Conservation (phyloP, 2,888 invertebrate species). For the Zaprionus lineosus region DNA sequence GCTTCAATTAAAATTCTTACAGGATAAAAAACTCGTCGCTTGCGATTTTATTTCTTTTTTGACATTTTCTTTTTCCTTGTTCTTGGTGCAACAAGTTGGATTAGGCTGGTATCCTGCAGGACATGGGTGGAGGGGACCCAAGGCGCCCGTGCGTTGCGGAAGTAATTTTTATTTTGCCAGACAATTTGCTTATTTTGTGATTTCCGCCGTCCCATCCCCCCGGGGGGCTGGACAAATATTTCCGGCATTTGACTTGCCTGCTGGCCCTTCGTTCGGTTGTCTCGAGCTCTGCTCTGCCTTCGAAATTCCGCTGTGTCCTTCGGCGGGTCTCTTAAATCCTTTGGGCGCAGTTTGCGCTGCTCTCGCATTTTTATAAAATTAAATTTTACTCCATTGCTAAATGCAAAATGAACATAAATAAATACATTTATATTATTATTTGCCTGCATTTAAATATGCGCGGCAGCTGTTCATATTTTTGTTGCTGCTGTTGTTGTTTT, state of each 20-base stretch:
- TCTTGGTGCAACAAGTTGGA: constrained; percentile 56
- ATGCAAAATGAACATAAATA: constrained; percentile 39
- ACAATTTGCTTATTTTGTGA: constrained; percentile 83
- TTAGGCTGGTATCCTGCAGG: constrained; percentile 32
- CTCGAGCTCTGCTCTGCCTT: constrained; percentile 12
- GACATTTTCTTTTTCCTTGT: background rate
- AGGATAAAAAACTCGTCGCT: constrained; percentile 1
- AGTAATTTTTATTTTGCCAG: constrained; percentile 83
- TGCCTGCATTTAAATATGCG: no score
- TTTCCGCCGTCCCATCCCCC: constrained; percentile 78
- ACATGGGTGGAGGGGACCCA: constrained; percentile 34
- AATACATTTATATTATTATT: constrained; percentile 10
- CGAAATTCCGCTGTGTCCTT: constrained; percentile 1
- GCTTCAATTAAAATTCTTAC: no score
- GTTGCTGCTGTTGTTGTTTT: background rate
- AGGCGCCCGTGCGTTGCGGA: constrained; percentile 76
- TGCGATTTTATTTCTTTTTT: background rate
- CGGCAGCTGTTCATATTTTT: constrained; percentile 33
- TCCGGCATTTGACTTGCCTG: constrained; percentile 75
- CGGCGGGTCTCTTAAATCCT: constrained; percentile 33
- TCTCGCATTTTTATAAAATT: constrained; percentile 12
- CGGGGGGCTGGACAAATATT: constrained; percentile 69
- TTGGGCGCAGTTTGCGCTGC: constrained; percentile 33
- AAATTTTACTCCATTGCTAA: constrained; percentile 21
- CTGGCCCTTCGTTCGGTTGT: no score